These are phyloP conservation scores for Euthynnus affinis DNA, from an alignment of 2,797 vertebrate species.

Conservation along the genomic window DNA sequence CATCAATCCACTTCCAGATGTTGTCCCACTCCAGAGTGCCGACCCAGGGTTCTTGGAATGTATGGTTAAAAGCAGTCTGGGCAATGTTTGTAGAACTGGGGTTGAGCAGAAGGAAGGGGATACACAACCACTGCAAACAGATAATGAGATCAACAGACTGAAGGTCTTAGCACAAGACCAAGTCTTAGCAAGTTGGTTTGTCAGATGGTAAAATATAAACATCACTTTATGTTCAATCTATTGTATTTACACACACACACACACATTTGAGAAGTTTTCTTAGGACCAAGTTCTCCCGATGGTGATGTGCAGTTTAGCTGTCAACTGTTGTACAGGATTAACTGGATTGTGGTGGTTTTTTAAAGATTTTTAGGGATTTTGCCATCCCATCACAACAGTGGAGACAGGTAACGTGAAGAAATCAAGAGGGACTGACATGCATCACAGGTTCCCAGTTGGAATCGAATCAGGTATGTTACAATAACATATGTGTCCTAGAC, in stretches of 20 bases:
- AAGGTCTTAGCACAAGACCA: neutral
- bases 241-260: too few species aligned
- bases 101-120: conserved; percentile 84
- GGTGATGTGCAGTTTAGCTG: too few species aligned
- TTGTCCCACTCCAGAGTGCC: conserved; percentile 75
- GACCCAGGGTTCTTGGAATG: conserved; percentile 83
- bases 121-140: conserved; percentile 73
- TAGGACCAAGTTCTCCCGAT: too few species aligned
- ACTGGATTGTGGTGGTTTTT: too few species aligned
- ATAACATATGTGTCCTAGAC: neutral
- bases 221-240: neutral
- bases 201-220: neutral
- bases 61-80: conserved; percentile 78
- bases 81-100: conserved; percentile 74
- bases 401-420: neutral
- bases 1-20: conserved; percentile 84
- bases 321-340: too few species aligned
- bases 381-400: neutral
- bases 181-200: neutral
- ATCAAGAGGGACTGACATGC: neutral
- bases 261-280: too few species aligned
- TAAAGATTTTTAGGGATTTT: neutral
- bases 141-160: neutral
- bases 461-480: neutral
- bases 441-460: neutral